These are phyloP conservation scores for Noctilio leporinus DNA, from an alignment of 2,113 vertebrate genomes.

Conservation along the genomic window DNA sequence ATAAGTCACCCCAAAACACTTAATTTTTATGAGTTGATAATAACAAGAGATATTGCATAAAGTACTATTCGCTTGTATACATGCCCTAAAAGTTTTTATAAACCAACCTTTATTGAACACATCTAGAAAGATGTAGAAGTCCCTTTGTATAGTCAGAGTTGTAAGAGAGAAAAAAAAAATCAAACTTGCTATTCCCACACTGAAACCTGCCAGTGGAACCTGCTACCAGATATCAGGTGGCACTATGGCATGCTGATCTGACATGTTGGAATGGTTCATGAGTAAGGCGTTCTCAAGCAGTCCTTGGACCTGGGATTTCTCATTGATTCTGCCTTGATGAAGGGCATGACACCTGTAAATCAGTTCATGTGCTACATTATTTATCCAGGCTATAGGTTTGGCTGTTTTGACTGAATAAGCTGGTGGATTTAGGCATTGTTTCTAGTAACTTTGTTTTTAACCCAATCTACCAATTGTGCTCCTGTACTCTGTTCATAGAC, in stretches of 20 bases:
- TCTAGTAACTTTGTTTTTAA: slow-evolving; percentile 16
- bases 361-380: neutral
- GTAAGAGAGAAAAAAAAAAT: neutral
- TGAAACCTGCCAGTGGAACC: neutral
- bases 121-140: slow-evolving; percentile 31
- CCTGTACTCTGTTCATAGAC: neutral
- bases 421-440: neutral
- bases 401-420: neutral
- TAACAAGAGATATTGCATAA: neutral
- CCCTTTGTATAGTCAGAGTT: slow-evolving; percentile 49
- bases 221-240: neutral
- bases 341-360: neutral
- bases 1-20: slow-evolving; percentile 1
- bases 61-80: neutral
- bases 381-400: neutral
- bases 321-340: neutral
- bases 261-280: neutral
- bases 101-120: slow-evolving; percentile 26
- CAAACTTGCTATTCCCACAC: neutral
- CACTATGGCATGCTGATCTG: neutral
- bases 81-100: slow-evolving; percentile 9
- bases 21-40: slow-evolving; percentile 33
- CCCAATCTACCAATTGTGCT: neutral
- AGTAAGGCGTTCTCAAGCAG: neutral
- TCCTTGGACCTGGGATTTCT: neutral